Base-by-base conservation (phyloP, 2,797 vertebrate species). In the Onychomys leucogaster region DNA sequence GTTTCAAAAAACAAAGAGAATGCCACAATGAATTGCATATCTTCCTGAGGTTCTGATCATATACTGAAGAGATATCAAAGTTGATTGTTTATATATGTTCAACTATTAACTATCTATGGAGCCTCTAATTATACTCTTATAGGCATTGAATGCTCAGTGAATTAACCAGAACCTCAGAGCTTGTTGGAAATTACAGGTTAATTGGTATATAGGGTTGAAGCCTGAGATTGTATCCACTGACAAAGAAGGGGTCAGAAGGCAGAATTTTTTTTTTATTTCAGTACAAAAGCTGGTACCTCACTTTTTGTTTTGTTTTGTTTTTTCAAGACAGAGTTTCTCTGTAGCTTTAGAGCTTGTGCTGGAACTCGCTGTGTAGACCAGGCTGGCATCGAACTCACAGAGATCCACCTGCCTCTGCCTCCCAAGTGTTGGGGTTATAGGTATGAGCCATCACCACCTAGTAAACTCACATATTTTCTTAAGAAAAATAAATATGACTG, bases 1-100 rank as follows among this genome's bases (percentile, higher is more conserved):
- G 19, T 71, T 86, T 90, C 82, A 96, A 93, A 95, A 29, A 67
- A n/a, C 59, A 94, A 92, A 88, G 21, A 89, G 12, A 16, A 55
- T 29, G 10, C 1, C 27, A 41, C 65, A 61, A 43, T 84, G 88
- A 78, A 52, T 93, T 90, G 63, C 1, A 43, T 37, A 49, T 87
- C 16, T 94, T 93, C 55, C 63, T 27, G 32, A 55, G 69, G 78
- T 94, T 89, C 57, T 95, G 27, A 69, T 59, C 41, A 37, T n/a
- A 75, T 41, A 69, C 0, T 65, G 75, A 95, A 94, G 92, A 94
- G 21, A 65, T 57, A 80, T 52, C 85, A 90, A 95, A 95, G 91
- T 29, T 86, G 12, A 94, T 29, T 32, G 82, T 82, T 65, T 90
- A 61, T n/a, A 83, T 83, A n/a, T 49, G 17, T 78, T 90, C 19